Evolutionary conservation across 2,888 invertebrate species (phyloP).

Genomic region (Ligdia adustata): DNA sequence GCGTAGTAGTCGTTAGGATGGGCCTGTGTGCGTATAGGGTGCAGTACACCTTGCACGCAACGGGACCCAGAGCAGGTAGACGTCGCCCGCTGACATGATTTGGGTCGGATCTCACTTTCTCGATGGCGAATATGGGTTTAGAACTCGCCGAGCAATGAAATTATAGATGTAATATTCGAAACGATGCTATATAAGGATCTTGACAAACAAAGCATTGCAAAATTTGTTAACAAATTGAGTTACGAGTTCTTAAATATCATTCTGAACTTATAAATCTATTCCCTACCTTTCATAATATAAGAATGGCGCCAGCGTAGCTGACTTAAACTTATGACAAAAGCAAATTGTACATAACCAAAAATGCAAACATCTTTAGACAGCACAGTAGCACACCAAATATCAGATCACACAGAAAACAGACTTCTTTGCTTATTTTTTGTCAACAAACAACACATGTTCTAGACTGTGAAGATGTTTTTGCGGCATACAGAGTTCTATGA

Average conservation of each 20-base stretch:
- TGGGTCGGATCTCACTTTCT: slow-evolving; percentile 70
- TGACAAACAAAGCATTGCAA: too few species aligned
- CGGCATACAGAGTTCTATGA: not conserved
- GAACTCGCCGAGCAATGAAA: slow-evolving; percentile 37
- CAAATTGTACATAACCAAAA: too few species aligned
- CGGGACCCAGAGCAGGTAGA: slow-evolving; percentile 80
- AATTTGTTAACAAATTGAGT: too few species aligned
- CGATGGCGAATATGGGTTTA: slow-evolving; percentile 66
- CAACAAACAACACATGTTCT: not conserved
- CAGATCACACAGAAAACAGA: not conserved
- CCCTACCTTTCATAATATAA: too few species aligned
- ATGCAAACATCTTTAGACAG: too few species aligned
- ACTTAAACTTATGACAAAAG: too few species aligned
- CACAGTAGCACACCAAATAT: slow-evolving; percentile 3
- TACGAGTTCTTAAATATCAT: too few species aligned
- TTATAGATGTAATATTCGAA: slow-evolving; percentile 28
- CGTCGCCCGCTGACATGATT: slow-evolving; percentile 68
- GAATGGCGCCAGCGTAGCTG: too few species aligned
- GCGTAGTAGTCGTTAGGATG: slow-evolving; percentile 39
- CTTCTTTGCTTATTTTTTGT: not conserved
- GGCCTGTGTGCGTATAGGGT: slow-evolving; percentile 54
- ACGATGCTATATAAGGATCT: too few species aligned
- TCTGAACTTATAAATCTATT: too few species aligned
- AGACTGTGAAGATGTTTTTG: not conserved
- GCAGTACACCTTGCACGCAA: slow-evolving; percentile 80